These are phyloP conservation scores for Stercorarius parasiticus DNA, from an alignment of 2,113 vertebrate genomes.

Conservation along the genomic window DNA sequence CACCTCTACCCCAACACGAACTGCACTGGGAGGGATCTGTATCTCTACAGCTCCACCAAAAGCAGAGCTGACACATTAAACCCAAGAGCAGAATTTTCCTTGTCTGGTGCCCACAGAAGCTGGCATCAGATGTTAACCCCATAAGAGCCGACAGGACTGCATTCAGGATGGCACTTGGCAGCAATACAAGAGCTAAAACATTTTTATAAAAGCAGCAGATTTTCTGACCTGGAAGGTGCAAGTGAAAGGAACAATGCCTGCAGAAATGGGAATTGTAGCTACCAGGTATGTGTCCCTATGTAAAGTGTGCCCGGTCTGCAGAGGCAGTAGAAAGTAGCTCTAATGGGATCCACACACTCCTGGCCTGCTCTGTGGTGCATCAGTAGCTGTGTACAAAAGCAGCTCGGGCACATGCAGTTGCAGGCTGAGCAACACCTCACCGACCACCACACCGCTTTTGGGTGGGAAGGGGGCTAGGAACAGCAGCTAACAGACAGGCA, in stretches of 20 bases:
- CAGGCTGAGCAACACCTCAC: neutral
- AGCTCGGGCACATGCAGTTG: neutral
- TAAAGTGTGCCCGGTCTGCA: neutral
- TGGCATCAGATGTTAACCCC: neutral
- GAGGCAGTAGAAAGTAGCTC: neutral
- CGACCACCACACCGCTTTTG: neutral
- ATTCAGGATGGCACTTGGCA: neutral
- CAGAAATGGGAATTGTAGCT: neutral
- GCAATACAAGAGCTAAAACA: neutral
- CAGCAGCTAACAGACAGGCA: neutral
- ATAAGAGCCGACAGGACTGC: neutral
- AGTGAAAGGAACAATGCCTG: neutral
- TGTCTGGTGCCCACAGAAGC: neutral
- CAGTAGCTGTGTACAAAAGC: neutral
- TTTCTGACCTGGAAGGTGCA: neutral
- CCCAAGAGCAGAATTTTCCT: constrained; percentile 7
- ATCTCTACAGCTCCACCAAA: neutral
- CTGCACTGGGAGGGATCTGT: neutral
- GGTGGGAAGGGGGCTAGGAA: neutral
- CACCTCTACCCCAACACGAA: neutral
- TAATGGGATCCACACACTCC: neutral
- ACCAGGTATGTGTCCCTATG: neutral
- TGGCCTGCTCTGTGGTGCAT: neutral
- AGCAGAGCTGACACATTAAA: neutral
- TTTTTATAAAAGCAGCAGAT: neutral